Percentiles rank a stretch among this genome's conserved stretches.
Conservation (phyloP, 2,797 vertebrate genomes). For the Taeniopygia guttata region DNA sequence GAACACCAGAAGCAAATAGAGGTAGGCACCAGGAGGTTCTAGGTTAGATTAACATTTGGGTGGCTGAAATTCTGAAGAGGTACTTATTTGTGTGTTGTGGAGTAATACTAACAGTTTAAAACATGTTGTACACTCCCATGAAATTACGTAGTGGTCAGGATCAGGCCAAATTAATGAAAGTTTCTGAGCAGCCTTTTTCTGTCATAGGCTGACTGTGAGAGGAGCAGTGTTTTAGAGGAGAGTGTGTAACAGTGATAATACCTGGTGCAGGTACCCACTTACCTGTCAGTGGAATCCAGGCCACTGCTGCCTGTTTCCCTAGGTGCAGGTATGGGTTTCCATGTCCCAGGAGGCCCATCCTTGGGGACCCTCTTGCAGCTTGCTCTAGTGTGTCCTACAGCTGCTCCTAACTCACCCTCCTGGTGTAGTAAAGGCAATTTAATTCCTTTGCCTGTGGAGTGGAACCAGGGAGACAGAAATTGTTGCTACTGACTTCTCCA, state of each 20-base stretch:
- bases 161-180: background rate
- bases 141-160: background rate
- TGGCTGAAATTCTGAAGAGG: background rate
- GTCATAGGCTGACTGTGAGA: accelerated
- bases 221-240: background rate
- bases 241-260: background rate
- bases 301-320: background rate
- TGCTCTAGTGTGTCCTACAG: background rate
- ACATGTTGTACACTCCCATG: accelerated
- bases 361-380: background rate
- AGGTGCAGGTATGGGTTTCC: background rate
- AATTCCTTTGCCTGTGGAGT: background rate
- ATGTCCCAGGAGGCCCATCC: accelerated
- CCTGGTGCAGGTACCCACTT: background rate
- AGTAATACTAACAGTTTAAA: background rate
- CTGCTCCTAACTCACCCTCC: background rate
- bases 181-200: background rate
- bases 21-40: background rate
- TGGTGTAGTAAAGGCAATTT: background rate
- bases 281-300: background rate
- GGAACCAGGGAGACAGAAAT: background rate
- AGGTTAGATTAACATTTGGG: background rate
- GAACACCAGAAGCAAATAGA: background rate
- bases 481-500: background rate
- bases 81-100: background rate